phyloP scores from a whole-genome alignment of 1,140 invertebrate genomes.

The Brachionus angularis region DNA sequence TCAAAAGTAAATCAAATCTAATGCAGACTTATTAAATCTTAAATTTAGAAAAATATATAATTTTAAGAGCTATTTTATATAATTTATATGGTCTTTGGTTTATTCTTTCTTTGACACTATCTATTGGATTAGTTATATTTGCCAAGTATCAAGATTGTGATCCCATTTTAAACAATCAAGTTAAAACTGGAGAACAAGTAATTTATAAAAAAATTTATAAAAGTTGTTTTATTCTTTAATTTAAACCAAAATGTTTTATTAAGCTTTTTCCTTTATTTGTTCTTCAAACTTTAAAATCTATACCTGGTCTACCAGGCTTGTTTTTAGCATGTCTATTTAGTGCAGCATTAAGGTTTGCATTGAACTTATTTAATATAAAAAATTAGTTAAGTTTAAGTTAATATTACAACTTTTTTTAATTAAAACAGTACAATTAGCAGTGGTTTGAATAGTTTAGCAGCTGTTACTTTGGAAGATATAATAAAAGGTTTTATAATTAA shows the following conservation, averaged over 20 bases:
- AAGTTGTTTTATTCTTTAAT: too few species aligned
- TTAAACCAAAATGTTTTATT: too few species aligned
- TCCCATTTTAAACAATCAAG: conserved; percentile 65
- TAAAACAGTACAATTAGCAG: conserved; percentile 77
- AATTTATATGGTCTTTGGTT: conserved; percentile 83
- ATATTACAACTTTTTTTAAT: conserved; percentile 45
- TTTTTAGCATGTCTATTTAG: conserved; percentile 76
- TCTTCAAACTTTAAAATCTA: conserved; percentile 69
- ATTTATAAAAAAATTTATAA: neutral
- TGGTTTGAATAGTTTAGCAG: conserved; percentile 80
- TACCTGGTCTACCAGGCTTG: conserved; percentile 76
- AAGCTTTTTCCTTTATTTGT: conserved; percentile 69
- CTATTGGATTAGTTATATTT: conserved; percentile 76
- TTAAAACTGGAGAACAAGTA: conserved; percentile 61
- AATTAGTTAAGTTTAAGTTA: neutral
- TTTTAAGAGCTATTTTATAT: conserved; percentile 71
- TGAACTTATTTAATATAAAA: too few species aligned
- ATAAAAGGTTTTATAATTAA: conserved; percentile 58
- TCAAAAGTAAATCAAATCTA: conserved; percentile 69
- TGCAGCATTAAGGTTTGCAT: too few species aligned
- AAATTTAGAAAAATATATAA: neutral
- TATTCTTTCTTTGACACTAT: conserved; percentile 72
- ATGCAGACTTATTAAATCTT: neutral
- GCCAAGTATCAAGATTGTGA: conserved; percentile 76
- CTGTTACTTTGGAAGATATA: conserved; percentile 82